These are phyloP conservation scores for Phlogophora meticulosa DNA, from an alignment of 2,888 invertebrate species.

Conservation along the genomic window DNA sequence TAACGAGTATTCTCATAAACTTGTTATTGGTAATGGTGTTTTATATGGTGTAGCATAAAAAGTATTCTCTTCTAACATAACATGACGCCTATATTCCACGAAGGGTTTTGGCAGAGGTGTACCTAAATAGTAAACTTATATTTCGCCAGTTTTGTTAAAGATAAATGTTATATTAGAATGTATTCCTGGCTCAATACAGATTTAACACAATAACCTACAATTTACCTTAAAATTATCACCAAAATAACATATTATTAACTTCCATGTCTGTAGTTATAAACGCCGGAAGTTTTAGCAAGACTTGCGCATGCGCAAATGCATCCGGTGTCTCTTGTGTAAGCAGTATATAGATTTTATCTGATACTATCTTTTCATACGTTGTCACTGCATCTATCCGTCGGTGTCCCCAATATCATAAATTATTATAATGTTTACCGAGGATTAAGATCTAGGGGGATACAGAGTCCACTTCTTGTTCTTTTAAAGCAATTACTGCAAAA, in stretches of 20 bases:
- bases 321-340: conserved; percentile 55
- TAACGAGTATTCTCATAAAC: too few relatives aligned
- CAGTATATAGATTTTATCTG: conserved; percentile 49
- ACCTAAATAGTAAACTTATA: too few relatives aligned
- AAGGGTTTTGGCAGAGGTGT: too few relatives aligned
- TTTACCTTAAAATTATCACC: neutral
- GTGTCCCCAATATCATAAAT: conserved; percentile 2
- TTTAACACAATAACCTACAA: neutral
- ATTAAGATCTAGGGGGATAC: conserved; percentile 27
- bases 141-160: too few relatives aligned
- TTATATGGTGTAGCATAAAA: too few relatives aligned
- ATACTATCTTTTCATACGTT: conserved; percentile 23
- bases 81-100: too few relatives aligned
- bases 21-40: too few relatives aligned
- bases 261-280: conserved; percentile 5
- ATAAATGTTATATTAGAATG: neutral
- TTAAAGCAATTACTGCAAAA: neutral
- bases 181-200: neutral
- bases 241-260: conserved; percentile 10
- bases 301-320: conserved; percentile 30
- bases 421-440: conserved; percentile 19
- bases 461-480: neutral
- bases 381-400: conserved; percentile 17
- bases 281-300: conserved; percentile 48
- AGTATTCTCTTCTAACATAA: too few relatives aligned